These are phyloP conservation scores for Leptodactylus fuscus DNA, from an alignment of 2,113 vertebrate genomes.

Conservation along the genomic window DNA sequence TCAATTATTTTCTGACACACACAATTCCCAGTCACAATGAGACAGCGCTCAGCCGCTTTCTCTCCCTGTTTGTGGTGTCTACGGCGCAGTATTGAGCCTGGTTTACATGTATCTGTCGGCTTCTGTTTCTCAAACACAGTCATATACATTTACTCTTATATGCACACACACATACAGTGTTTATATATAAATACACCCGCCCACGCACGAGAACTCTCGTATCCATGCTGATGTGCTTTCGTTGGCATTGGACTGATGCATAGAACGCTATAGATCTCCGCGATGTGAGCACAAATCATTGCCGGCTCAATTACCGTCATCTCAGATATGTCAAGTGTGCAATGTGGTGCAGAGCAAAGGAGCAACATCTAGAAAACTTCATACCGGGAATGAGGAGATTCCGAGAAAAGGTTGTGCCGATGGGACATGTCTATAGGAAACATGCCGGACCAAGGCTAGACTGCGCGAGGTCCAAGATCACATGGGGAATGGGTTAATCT, in stretches of 20 bases:
- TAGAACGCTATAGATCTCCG: constrained; percentile 13
- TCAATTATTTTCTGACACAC: constrained; percentile 69
- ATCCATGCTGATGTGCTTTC: constrained; percentile 41
- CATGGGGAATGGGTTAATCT: not conserved
- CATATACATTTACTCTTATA: constrained; percentile 73
- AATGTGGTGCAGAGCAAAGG: not conserved
- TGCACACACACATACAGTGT: constrained; percentile 58
- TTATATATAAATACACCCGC: constrained; percentile 47
- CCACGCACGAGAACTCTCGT: constrained; percentile 19
- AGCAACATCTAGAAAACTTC: not conserved
- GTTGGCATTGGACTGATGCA: constrained; percentile 1
- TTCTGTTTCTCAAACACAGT: constrained; percentile 81
- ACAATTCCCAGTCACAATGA: constrained; percentile 73
- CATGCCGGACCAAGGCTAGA: no score
- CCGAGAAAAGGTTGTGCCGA: not conserved
- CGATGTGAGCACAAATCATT: not conserved
- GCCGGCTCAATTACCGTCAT: not conserved
- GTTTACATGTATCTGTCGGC: constrained; percentile 82
- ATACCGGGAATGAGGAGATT: no score
- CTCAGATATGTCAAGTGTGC: not conserved
- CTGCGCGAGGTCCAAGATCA: not conserved
- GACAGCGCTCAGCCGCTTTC: constrained; percentile 69
- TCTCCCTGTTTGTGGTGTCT: constrained; percentile 72
- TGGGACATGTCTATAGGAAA: not conserved
- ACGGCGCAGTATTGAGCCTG: constrained; percentile 78